phyloP scores from a whole-genome alignment of 2,797 vertebrate species.

The Crypturellus tataupa region DNA sequence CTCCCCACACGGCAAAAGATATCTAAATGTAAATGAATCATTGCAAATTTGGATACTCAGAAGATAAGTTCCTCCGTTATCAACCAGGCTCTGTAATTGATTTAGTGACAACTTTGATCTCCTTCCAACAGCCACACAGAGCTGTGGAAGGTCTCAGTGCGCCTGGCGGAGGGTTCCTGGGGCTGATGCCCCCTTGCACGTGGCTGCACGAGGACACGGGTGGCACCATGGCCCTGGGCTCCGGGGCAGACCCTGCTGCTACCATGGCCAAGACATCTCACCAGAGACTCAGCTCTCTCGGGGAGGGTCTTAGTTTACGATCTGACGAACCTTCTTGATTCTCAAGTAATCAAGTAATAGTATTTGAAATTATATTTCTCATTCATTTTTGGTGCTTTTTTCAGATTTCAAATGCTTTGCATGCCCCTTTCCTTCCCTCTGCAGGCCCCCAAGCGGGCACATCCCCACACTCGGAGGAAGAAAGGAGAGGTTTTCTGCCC shows the following conservation, averaged over 20 bases:
- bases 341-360: not conserved
- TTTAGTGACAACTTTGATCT: not conserved
- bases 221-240: not conserved
- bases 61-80: constrained; percentile 20
- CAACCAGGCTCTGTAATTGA: not conserved
- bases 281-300: not conserved
- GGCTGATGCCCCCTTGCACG: not conserved
- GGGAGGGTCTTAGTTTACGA: not conserved
- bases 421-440: not conserved
- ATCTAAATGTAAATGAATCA: not conserved
- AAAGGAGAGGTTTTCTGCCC: not conserved
- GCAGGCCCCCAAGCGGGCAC: not conserved
- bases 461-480: not conserved
- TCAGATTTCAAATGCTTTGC: not conserved
- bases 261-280: not conserved
- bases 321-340: not conserved
- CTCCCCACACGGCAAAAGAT: constrained; percentile 9
- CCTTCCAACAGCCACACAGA: not conserved
- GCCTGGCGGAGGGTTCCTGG: not conserved
- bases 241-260: not conserved
- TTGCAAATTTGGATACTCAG: not conserved
- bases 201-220: not conserved
- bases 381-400: not conserved
- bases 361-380: constrained; percentile 12
- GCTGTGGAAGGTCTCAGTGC: not conserved